Base-by-base conservation (phyloP, 2,797 vertebrate genomes). In the Girardinus metallicus region DNA sequence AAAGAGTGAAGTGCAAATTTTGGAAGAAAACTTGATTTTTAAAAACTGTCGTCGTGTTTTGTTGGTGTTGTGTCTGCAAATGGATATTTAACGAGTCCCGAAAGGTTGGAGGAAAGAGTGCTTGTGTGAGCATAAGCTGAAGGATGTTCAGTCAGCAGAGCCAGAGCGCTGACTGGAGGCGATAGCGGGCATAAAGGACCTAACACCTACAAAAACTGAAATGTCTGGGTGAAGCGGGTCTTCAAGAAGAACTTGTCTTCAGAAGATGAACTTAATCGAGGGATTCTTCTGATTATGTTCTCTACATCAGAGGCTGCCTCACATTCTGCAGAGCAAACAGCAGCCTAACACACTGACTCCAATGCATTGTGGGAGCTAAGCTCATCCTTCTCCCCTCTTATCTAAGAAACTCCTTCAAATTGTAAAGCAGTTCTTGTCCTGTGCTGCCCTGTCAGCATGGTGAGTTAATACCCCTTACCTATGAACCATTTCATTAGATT, bases 301-400 rank as follows among this genome's bases (percentile, higher is more conserved):
- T 78, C 81, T 80, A 81, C 74, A 79, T 75, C 77, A 82, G 91
- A 85, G 87, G 83, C 88, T 90, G 91, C 87, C 89, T 90, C 79
- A 66, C 80, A 89, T 88, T 89, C 85, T 86, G 83, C 88, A 90
- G 88, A 82, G 84, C 85, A 82, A 88, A 88, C 77, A 79, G 85
- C 29, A 53, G 91, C 90, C 91, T 91, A 46, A 87, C 93, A 93
- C 91, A 90, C 89, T 86, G 89, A 91, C 89, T 92, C 73, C 90
- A 90, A 88, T 77, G 85, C 92, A 92, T 91, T 43, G 62, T 84
- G 90, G 84, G 87, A 92, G 84, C 88, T 75, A 73, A 85, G 88
- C 86, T 89, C 88, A 85, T 79, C 82, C 80, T 72, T 79, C 44
- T 46, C 74, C 73, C 76, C 73, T 44, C 8, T 46, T 16, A 92